Evolutionary conservation across 2,113 vertebrate genomes (phyloP).

Genomic region (Isurus oxyrinchus): DNA sequence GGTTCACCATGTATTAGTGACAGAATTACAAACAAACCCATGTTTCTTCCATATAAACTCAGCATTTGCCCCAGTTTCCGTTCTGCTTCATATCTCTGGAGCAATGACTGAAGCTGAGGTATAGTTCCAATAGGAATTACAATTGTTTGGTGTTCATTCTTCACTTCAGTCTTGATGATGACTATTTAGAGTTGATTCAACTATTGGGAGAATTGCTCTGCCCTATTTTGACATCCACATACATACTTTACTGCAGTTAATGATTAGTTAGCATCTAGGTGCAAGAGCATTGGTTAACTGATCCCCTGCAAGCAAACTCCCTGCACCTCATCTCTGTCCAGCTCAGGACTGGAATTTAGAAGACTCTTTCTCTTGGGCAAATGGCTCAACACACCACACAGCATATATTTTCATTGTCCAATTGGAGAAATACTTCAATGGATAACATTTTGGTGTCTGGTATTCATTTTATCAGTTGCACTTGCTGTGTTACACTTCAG

Average conservation of each 20-base stretch:
- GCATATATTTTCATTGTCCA: neutral
- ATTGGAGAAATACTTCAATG: neutral
- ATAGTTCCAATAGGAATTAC: neutral
- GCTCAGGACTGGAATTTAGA: neutral
- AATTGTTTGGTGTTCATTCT: neutral
- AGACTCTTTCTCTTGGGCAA: neutral
- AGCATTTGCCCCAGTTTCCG: neutral
- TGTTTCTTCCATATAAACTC: neutral
- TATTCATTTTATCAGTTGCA: neutral
- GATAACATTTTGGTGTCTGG: neutral
- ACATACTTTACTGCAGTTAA: neutral
- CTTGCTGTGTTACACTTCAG: neutral
- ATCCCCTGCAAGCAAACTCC: neutral
- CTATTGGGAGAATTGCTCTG: neutral
- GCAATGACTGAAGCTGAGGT: neutral
- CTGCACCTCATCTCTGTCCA: neutral
- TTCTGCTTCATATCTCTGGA: neutral
- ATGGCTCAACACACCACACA: neutral
- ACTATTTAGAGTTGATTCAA: neutral
- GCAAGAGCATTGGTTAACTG: neutral
- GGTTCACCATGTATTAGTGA: neutral
- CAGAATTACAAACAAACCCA: neutral
- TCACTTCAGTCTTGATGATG: neutral
- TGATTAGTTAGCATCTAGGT: neutral
- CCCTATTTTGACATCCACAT: neutral